These are phyloP conservation scores for Enteromius fasciolatus DNA, from an alignment of 2,797 vertebrate species.

Conservation along the genomic window DNA sequence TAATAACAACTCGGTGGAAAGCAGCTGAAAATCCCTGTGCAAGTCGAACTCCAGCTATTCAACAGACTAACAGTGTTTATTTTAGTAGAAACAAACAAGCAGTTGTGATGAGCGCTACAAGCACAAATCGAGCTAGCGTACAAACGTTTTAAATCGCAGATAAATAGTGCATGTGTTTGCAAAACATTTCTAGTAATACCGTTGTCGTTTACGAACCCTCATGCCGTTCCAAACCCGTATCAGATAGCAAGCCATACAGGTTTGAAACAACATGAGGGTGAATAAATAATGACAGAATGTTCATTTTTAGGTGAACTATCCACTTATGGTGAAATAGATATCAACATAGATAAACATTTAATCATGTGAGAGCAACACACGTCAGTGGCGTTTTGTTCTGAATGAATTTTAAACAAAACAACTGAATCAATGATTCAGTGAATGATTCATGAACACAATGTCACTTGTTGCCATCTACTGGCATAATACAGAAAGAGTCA, in stretches of 20 bases:
- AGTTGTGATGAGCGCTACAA: neutral
- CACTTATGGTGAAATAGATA: neutral
- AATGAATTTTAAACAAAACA: neutral
- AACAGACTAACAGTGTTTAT: conserved; percentile 3
- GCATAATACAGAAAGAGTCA: neutral
- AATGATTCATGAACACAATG: neutral
- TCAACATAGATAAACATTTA: neutral
- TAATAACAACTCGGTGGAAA: conserved; percentile 33
- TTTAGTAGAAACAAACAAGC: conserved; percentile 8
- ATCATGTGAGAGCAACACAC: neutral
- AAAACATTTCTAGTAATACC: neutral
- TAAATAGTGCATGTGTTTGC: neutral
- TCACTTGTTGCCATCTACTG: neutral
- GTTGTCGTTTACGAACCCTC: neutral
- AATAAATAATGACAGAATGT: neutral
- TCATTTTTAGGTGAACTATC: neutral
- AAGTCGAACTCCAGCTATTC: conserved; percentile 17
- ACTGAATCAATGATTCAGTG: neutral
- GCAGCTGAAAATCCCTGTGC: conserved; percentile 13
- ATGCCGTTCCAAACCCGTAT: neutral
- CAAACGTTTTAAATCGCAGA: neutral
- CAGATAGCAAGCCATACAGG: neutral
- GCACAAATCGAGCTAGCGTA: neutral
- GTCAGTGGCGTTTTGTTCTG: neutral
- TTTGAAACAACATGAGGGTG: neutral